phyloP scores from a whole-genome alignment of 2,888 invertebrate species.

The Drosophila fulvimacula region DNA sequence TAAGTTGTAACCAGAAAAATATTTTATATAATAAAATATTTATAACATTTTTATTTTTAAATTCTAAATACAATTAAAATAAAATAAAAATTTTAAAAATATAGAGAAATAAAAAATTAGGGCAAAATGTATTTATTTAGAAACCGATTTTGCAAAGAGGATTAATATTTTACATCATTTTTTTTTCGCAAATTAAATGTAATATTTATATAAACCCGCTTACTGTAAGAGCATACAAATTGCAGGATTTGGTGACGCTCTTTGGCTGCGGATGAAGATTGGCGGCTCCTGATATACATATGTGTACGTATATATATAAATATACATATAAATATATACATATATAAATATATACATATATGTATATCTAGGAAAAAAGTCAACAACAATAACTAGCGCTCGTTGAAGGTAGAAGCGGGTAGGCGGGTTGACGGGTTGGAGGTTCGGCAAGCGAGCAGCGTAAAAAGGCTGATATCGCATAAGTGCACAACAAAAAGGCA shows the following conservation, averaged over 20 bases:
- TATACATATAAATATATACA: background rate
- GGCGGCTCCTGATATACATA: conserved; percentile 55
- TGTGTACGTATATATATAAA: conserved; percentile 2
- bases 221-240: conserved; percentile 54
- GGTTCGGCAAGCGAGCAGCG: conserved; percentile 16
- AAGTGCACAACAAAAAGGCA: conserved; percentile 67
- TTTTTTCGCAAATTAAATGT: background rate
- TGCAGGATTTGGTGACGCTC: conserved; percentile 36
- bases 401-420: background rate
- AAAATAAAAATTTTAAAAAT: too few relatives aligned
- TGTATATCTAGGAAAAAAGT: conserved; percentile 30
- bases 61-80: too few relatives aligned
- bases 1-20: too few relatives aligned
- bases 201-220: background rate
- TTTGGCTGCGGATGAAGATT: conserved; percentile 57
- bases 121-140: too few relatives aligned
- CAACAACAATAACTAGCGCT: conserved; percentile 51
- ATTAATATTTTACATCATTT: too few relatives aligned
- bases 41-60: too few relatives aligned
- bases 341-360: background rate
- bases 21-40: too few relatives aligned
- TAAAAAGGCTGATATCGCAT: conserved; percentile 74
- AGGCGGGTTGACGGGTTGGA: background rate
- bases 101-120: too few relatives aligned
- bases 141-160: too few relatives aligned